Percentiles rank a stretch among this genome's conserved stretches.
These are phyloP conservation scores for Marmota flaviventris DNA, from an alignment of 2,113 vertebrate species.

Conservation along the genomic window DNA sequence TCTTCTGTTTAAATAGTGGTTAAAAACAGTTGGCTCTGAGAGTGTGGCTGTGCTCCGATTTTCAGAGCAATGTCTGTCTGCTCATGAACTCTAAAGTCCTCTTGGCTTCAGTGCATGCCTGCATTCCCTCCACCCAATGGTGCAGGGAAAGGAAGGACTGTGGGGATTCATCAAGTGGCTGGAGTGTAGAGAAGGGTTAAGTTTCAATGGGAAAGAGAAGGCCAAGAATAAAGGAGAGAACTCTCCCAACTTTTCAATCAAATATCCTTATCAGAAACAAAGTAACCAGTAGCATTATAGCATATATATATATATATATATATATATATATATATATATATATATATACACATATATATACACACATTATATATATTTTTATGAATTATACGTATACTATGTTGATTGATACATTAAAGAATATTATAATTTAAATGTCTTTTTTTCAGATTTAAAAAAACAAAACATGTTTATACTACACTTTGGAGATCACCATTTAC, in stretches of 20 bases:
- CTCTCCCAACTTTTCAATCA: background rate
- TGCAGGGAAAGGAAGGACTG: background rate
- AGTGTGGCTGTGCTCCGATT: background rate
- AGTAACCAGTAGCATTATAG: background rate
- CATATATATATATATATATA: too few relatives aligned
- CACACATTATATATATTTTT: background rate
- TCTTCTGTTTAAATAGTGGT: background rate
- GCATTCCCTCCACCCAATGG: background rate
- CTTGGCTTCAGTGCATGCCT: background rate
- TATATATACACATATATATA: too few relatives aligned
- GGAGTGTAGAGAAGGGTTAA: background rate
- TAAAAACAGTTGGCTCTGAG: background rate
- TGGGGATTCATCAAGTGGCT: background rate
- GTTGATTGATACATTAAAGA: background rate
- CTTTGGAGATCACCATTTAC: background rate
- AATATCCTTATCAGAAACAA: constrained; percentile 25
- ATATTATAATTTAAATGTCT: background rate
- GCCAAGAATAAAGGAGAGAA: background rate
- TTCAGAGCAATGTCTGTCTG: background rate
- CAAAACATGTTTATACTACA: background rate
- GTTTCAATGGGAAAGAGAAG: background rate
- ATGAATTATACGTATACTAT: background rate
- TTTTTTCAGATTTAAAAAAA: constrained; percentile 10
- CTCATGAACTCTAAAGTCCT: background rate
- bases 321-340: too few relatives aligned